Base-by-base conservation (phyloP, 2,797 vertebrate species). In the Phrynocephalus guinanensis region DNA sequence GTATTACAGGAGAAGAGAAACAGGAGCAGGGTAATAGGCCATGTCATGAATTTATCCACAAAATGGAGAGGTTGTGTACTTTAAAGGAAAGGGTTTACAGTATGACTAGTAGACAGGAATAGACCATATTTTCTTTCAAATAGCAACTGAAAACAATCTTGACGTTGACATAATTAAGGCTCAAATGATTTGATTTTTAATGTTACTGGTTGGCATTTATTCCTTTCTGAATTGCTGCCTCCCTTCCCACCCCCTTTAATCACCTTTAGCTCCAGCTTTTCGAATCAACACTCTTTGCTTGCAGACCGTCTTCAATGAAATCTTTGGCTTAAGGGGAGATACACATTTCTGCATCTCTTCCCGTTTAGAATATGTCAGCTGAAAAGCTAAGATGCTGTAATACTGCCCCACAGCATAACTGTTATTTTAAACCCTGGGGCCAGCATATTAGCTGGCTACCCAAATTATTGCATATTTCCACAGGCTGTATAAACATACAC, bases 261-360 rank as follows among this genome's bases (percentile, higher is more conserved):
- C 11, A 28, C 15, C 2, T 11, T 89, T 88, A 89, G 13, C 18
- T 18, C 3, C 0, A 30, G 16, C 13, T 48, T 48, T 80, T 77
- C 71, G 38, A 89, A 85, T 72, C 44, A 56, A 13, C 6, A 44
- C 50, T 1, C 67, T 81, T 84, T 70, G 68, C 83, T 85, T 82
- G 72, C 44, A 70, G 87, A 82, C 82, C 88, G 82, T 26, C 20
- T 83, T 70, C 16, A 86, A 50, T 66, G 84, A 84, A 85, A 0
- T 73, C 44, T 86, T 84, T 76, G 70, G 76, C 66, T 79, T 87
- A 78, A 52, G 24, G 48, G 60, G 2, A 84, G 33, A 30, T 6
- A 26, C n/a, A 16, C 50, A 26, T 48, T 88, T 89, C 56, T 87
- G 68, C 52, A 93, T 89, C 89, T 83, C 68, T 75, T 88, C 79